Conservation (phyloP, 2,797 vertebrate species). For the Coilia nasus region DNA sequence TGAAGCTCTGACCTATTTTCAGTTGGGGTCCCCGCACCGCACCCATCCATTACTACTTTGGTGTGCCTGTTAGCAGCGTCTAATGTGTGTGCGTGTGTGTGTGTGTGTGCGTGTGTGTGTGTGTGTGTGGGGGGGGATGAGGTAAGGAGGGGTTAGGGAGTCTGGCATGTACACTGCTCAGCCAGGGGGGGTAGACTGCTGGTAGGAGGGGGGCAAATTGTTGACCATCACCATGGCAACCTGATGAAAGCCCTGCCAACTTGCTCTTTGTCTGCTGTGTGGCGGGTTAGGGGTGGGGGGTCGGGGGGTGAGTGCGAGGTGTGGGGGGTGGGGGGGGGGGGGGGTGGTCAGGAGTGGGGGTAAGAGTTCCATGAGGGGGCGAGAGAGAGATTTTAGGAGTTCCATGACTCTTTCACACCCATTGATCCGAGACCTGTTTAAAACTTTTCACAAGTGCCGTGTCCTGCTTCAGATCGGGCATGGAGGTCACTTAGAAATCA, state of each 20-base stretch:
- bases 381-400: constrained; percentile 35
- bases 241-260: constrained; percentile 64
- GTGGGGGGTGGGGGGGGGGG: too few species aligned
- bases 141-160: constrained; percentile 47
- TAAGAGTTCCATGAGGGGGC: too few species aligned
- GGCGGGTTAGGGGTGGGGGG: constrained; percentile 42
- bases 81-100: not conserved
- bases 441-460: not conserved
- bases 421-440: not conserved
- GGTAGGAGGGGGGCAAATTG: constrained; percentile 63
- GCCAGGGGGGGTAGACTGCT: constrained; percentile 53
- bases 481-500: not conserved
- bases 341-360: too few species aligned
- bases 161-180: constrained; percentile 45
- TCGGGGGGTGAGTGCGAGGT: too few species aligned
- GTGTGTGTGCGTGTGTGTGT: too few species aligned
- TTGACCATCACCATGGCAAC: constrained; percentile 73
- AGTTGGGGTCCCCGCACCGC: constrained; percentile 57
- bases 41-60: not conserved
- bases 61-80: not conserved
- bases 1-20: constrained; percentile 71
- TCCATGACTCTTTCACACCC: constrained; percentile 10
- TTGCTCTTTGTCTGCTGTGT: constrained; percentile 72
- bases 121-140: not conserved
- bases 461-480: not conserved